Evolutionary conservation across 1,140 invertebrate species (phyloP).

Genomic region (Psilanteris sp.): DNA sequence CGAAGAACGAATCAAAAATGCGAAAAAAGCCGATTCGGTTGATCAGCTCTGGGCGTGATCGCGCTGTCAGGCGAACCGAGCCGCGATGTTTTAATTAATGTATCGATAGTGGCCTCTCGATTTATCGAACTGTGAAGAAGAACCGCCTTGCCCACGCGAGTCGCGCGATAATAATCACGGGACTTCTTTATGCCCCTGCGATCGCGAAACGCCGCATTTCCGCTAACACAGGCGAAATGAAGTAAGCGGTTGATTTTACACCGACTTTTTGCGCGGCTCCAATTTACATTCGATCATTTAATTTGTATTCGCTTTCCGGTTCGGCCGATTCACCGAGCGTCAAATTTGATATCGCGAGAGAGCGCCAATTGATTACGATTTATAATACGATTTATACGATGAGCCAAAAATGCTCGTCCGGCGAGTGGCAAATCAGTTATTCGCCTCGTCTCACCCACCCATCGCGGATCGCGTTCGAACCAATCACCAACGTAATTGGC

Average conservation of each 20-base stretch:
- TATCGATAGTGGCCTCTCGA: slow-evolving; percentile 61
- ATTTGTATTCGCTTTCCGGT: slow-evolving; percentile 22
- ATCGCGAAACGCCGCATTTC: slow-evolving; percentile 25
- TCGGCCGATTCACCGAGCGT: not conserved
- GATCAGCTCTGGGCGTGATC: slow-evolving; percentile 64
- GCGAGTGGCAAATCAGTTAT: slow-evolving; percentile 52
- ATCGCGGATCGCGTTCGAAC: slow-evolving; percentile 36
- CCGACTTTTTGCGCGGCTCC: not conserved
- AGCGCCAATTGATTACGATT: slow-evolving; percentile 39
- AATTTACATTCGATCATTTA: slow-evolving; percentile 18
- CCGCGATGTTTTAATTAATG: slow-evolving; percentile 67
- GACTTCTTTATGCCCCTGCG: slow-evolving; percentile 38
- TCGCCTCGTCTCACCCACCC: slow-evolving; percentile 38
- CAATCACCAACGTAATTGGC: slow-evolving; percentile 55
- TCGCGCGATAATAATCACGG: slow-evolving; percentile 59
- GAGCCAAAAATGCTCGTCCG: too few species aligned
- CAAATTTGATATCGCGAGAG: slow-evolving; percentile 12
- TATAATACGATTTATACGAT: too few species aligned
- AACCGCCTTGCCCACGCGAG: slow-evolving; percentile 61
- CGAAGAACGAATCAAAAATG: slow-evolving; percentile 57
- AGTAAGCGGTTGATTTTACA: slow-evolving; percentile 8
- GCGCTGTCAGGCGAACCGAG: slow-evolving; percentile 60
- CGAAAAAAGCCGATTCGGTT: slow-evolving; percentile 60
- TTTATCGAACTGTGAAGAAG: slow-evolving; percentile 66
- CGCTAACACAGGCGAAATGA: slow-evolving; percentile 15